Evolutionary conservation across 2,888 invertebrate genomes (phyloP).

Genomic region (Ormyrus rosae): DNA sequence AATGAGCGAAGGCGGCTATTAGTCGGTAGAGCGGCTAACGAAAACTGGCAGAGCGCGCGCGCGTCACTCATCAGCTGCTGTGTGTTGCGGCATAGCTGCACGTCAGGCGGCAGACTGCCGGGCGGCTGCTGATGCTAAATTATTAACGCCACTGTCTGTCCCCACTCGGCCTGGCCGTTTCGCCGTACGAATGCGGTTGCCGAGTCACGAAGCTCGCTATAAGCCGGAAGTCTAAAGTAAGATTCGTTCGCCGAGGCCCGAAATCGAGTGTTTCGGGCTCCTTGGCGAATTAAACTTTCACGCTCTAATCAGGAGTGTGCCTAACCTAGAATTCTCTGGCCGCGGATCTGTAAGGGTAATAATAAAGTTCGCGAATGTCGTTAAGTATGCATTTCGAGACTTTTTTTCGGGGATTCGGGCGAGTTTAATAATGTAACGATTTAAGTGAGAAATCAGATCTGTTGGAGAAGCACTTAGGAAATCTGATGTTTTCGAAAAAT

Average conservation of each 20-base stretch:
- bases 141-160: slow-evolving; percentile 70
- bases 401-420: too few relatives aligned
- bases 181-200: neutral
- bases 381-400: too few relatives aligned
- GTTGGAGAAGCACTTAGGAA: too few relatives aligned
- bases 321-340: neutral
- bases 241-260: slow-evolving; percentile 4
- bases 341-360: too few relatives aligned
- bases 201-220: neutral
- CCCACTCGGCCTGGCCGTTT: slow-evolving; percentile 24
- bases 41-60: neutral
- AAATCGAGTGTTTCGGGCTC: slow-evolving; percentile 15
- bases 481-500: too few relatives aligned
- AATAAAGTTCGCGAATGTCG: too few relatives aligned
- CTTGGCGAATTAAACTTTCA: slow-evolving; percentile 40
- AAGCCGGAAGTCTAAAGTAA: neutral
- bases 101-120: slow-evolving; percentile 72
- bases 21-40: too few relatives aligned
- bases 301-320: slow-evolving; percentile 41
- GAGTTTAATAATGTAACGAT: neutral
- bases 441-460: too few relatives aligned
- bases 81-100: neutral
- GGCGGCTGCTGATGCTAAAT: slow-evolving; percentile 71
- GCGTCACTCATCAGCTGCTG: slow-evolving; percentile 22
- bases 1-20: too few relatives aligned